Evolutionary conservation across 2,113 vertebrate genomes (phyloP).

Genomic region (Phainopepla nitens): DNA sequence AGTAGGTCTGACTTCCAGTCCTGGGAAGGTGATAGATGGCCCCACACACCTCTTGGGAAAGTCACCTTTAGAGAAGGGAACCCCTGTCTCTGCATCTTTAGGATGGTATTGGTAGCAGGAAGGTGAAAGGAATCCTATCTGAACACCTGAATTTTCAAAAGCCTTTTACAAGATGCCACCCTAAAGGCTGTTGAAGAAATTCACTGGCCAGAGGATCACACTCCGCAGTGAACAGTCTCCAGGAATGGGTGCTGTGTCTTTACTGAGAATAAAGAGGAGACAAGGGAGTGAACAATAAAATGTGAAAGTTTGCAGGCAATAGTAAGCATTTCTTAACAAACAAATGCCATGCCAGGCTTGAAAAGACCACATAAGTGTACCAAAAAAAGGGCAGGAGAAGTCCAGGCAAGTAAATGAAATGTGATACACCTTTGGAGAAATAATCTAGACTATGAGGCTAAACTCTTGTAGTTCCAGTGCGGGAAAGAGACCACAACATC

Average conservation of each 20-base stretch:
- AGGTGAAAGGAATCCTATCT: not conserved
- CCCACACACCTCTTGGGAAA: not conserved
- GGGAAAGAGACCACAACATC: not conserved
- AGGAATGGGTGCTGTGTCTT: not conserved
- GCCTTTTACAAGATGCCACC: not conserved
- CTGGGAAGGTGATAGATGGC: not conserved
- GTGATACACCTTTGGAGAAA: not conserved
- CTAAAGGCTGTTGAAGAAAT: not conserved
- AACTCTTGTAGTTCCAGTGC: rapidly evolving
- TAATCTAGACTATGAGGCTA: not conserved
- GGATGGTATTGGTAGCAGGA: rapidly evolving
- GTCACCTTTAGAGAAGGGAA: not conserved
- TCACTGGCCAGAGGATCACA: not conserved
- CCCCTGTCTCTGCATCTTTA: rapidly evolving
- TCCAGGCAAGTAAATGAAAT: not conserved
- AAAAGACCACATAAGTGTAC: not conserved
- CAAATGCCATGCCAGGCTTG: not conserved
- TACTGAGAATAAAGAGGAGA: not conserved
- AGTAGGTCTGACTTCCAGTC: not conserved
- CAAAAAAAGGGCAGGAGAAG: not conserved
- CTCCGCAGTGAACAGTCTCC: not conserved
- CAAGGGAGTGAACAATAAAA: not conserved
- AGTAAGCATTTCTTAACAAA: not conserved
- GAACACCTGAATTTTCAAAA: not conserved
- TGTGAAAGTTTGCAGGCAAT: not conserved